Base-by-base conservation (phyloP, 1,140 invertebrate genomes). In the Melipona quadrifasciata region DNA sequence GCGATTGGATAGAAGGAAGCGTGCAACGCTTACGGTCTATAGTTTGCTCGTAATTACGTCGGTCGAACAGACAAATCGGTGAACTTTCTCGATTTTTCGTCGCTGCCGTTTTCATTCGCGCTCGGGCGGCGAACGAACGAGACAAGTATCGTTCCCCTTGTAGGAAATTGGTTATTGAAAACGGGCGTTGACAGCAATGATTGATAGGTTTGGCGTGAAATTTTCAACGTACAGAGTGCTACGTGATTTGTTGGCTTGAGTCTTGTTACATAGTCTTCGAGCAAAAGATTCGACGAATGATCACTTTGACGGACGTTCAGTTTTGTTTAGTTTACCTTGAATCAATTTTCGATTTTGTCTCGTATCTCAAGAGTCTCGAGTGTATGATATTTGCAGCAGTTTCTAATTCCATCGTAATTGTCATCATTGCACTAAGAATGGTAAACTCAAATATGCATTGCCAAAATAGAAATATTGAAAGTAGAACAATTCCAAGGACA, bases 151-250 rank as follows among this genome's bases (percentile, higher is more conserved):
- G n/a, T 83, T 78, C 57, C 55, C 31, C 34, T 53, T 17, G 34
- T 34, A 19, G 19, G 51, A 47, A 67, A 68, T 78, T 58, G 81
- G 39, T 53, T 58, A 78, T 71, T 78, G 55, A 83, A 79, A 71
- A 55, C 19, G 21, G 24, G 67, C 53, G 67, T n/a, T 31, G 82
- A 83, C 75, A 79, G 53, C 75, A 83, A 51, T 83, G 75, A 83
- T 83, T 55, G 55, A 83, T 83, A 79, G 10, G 65, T 78, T 83
- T 61, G 10, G n/a, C 27, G 55, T 6, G 31, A 79, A 83, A 83
- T 79, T 70, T 57, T 67, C 51, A 27, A 53, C 39, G 6, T 16
- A 6, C 12, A n/a, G 58, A 12, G 12, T 61, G n/a, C 24, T 61
- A 61, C 12, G 58, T 61, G 3, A 61, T 12, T 24, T 61, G 24